Evolutionary conservation across 1,140 invertebrate genomes (phyloP), one percentile per base, ranked within the genome.

Genomic region (Drosophila funebris): DNA sequence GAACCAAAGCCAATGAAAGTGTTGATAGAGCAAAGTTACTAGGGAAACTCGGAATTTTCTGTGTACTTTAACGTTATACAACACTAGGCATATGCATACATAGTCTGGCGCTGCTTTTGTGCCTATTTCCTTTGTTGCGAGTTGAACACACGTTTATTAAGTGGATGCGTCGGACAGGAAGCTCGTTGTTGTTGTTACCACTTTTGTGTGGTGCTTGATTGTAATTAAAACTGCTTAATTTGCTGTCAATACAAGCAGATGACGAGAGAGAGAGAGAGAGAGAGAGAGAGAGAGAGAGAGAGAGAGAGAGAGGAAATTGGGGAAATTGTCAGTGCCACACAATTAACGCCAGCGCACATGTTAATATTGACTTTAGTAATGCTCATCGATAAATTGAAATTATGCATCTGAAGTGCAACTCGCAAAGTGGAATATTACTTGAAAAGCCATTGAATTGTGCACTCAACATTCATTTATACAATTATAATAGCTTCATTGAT

Each of bases 221-320:
- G 76, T 78, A 78, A 78, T 78, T 78, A 78, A 78, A 79, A 70
- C 58, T 64, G 76, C 48, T 79, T 79, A 79, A 79, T 70, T 63
- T 70, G 54, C 70, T 64, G 63, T 16, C 14, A 13, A 3, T 9
- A 50, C 29, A 39, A 27, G 1, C 24, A 31, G 53, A 24, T 4
- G 18, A 22, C 4, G 18, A 44, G 33, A 36, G 39, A 20, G 27
- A 31, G 5, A 0, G 29, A 7, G 13, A 14, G 37, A 16, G n/a
- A 4, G 37, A 16, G 37, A 39, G 3, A 7, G 14, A 14, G 13
- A 39, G 1, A 46, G 4, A 46, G 4, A 13, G 20, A 46, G 20
- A 27, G 22, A 48, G 22, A 27, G 22, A 24, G 44, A 41, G 37
- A 41, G 39, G n/a, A 0, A 18, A 14, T 13, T 3, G 46, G 37